Evolutionary conservation across 2,797 vertebrate species (phyloP).

Genomic region (Clarias pachynema): DNA sequence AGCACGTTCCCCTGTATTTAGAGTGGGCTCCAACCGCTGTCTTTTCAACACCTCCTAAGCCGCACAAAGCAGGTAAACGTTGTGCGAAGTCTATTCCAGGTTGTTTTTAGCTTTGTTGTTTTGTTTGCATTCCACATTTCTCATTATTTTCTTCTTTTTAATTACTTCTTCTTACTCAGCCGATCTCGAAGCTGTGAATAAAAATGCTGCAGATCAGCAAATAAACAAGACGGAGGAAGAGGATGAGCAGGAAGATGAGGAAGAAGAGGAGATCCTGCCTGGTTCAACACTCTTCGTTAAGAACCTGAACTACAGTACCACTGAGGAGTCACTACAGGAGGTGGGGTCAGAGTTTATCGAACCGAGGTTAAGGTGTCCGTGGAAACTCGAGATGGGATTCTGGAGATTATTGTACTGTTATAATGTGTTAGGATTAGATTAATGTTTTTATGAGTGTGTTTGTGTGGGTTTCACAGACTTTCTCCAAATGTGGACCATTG

Average conservation of each 20-base stretch:
- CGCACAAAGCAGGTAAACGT: conserved; percentile 34
- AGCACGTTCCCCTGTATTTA: conserved; percentile 88
- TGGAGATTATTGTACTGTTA: neutral
- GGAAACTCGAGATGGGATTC: neutral
- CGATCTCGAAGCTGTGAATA: conserved; percentile 15
- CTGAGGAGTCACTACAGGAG: conserved; percentile 82
- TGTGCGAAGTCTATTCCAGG: neutral
- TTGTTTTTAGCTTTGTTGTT: neutral
- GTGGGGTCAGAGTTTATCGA: conserved; percentile 65
- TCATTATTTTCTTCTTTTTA: neutral
- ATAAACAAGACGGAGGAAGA: conserved; percentile 37
- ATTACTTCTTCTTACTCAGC: neutral
- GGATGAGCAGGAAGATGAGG: conserved; percentile 67
- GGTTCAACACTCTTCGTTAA: conserved; percentile 95
- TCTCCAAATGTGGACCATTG: conserved; percentile 86
- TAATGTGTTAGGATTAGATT: neutral
- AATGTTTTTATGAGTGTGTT: neutral
- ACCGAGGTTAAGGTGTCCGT: neutral
- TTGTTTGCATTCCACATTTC: neutral
- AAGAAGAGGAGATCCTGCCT: conserved; percentile 80
- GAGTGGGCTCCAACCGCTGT: conserved; percentile 93
- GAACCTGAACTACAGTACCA: conserved; percentile 91
- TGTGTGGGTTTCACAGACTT: conserved; percentile 73
- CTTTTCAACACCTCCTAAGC: conserved; percentile 75
- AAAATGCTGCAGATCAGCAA: conserved; percentile 55